Percentiles rank a stretch among this genome's conserved stretches.
phyloP scores from a whole-genome alignment of 2,888 invertebrate genomes.

The Tanypteryx hageni region DNA sequence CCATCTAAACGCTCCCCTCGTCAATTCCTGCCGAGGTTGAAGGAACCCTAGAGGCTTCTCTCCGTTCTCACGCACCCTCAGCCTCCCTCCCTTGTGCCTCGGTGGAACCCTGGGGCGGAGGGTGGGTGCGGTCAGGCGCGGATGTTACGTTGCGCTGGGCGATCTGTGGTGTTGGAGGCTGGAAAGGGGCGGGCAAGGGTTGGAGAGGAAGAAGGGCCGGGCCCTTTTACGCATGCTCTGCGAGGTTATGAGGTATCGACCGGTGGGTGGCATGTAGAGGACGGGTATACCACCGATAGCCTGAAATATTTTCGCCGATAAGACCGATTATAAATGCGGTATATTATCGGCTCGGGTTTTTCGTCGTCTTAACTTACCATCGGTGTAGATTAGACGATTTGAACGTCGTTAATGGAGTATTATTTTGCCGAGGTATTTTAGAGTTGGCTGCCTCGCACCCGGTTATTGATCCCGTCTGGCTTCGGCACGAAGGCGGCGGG shows the following conservation, averaged over 20 bases:
- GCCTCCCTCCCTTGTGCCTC: conserved; percentile 26
- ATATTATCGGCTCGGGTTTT: background rate
- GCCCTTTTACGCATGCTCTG: background rate
- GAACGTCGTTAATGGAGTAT: background rate
- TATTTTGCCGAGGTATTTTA: conserved; percentile 22
- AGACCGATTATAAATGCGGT: conserved; percentile 18
- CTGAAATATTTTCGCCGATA: conserved; percentile 57
- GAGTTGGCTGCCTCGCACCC: conserved; percentile 55
- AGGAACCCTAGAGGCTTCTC: conserved; percentile 9
- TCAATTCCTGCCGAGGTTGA: conserved; percentile 16
- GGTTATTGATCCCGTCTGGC: conserved; percentile 54
- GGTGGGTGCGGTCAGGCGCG: conserved; percentile 17
- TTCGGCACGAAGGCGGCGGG: conserved; percentile 42
- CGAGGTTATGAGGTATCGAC: conserved; percentile 24
- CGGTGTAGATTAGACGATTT: background rate
- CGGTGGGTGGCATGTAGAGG: background rate
- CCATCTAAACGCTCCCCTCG: background rate
- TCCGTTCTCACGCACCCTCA: background rate
- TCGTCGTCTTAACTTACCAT: background rate
- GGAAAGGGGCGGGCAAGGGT: conserved; percentile 12
- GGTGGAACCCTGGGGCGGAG: conserved; percentile 2
- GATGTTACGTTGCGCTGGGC: background rate
- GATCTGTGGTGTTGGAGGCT: background rate
- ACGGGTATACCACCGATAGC: conserved; percentile 31
- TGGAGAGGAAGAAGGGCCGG: background rate